These are phyloP conservation scores for Pristionchus pacificus DNA, from an alignment of 1,140 invertebrate species.

Conservation along the genomic window DNA sequence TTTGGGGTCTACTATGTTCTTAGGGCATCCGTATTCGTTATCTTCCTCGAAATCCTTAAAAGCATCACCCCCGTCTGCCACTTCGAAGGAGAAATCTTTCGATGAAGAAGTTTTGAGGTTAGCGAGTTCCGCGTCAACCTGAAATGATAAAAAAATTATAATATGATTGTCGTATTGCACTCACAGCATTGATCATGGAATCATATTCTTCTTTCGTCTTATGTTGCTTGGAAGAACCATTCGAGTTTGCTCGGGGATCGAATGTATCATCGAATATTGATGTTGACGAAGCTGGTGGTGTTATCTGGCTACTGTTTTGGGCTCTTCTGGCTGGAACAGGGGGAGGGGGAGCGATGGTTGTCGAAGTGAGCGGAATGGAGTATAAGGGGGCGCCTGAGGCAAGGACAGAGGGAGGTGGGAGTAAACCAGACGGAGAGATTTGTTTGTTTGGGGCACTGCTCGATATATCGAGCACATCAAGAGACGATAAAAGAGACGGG, in stretches of 20 bases:
- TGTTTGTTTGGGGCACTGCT: background rate
- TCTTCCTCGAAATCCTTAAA: background rate
- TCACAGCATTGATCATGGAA: background rate
- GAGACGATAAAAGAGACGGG: conserved; percentile 14
- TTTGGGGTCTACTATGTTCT: background rate
- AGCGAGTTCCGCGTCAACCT: background rate
- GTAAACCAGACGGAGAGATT: background rate
- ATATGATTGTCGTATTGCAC: background rate
- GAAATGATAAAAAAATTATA: background rate
- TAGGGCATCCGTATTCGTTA: background rate
- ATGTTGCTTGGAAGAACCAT: background rate
- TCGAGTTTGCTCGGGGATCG: conserved; percentile 42
- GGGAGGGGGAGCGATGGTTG: conserved; percentile 23
- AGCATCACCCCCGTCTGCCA: background rate
- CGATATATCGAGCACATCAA: conserved; percentile 5
- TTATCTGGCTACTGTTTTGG: conserved; percentile 17
- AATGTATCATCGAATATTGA: conserved; percentile 50
- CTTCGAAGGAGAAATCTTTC: background rate
- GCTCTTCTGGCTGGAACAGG: conserved; percentile 19
- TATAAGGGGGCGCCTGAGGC: background rate
- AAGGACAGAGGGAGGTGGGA: background rate
- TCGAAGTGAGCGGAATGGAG: conserved; percentile 21
- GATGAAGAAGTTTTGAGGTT: background rate
- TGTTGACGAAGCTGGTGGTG: conserved; percentile 24
- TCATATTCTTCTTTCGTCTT: background rate